Evolutionary conservation across 64 coral and sea anemone genomes (phyloP).

Genomic region (Trachythela sp.): DNA sequence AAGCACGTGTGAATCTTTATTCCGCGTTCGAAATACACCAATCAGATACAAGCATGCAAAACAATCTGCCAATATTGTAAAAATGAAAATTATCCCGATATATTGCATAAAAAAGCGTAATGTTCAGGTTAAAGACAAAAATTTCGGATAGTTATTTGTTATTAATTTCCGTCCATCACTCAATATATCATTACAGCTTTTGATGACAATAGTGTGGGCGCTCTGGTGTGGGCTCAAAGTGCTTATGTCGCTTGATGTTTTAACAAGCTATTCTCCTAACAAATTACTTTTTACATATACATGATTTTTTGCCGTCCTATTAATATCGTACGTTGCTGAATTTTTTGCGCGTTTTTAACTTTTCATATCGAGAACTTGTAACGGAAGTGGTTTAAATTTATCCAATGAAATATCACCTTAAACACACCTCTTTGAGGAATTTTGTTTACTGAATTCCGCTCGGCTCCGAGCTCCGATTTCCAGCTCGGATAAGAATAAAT

Average conservation of each 20-base stretch:
- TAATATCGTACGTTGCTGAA: neutral
- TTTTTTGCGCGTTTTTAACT: neutral
- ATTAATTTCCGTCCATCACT: constrained; percentile 24
- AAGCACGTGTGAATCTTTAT: neutral
- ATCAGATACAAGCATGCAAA: neutral
- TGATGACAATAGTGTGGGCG: constrained; percentile 16
- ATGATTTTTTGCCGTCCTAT: neutral
- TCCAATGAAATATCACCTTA: neutral
- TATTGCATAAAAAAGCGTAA: neutral
- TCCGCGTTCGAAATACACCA: neutral
- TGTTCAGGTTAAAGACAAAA: neutral
- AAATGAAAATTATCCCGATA: neutral
- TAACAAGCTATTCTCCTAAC: neutral
- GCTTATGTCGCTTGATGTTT: neutral
- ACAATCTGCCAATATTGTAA: neutral
- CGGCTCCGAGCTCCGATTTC: neutral
- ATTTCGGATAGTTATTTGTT: constrained; percentile 19
- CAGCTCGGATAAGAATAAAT: neutral
- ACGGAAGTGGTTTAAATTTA: neutral
- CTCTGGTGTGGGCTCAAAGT: neutral
- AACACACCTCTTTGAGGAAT: constrained; percentile 9
- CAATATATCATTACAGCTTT: constrained; percentile 19
- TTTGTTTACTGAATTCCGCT: neutral
- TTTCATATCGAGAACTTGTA: neutral
- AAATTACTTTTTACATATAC: neutral